A percentile compares a stretch with the other conserved stretches of the same genome.
Conservation (phyloP, 2,113 vertebrate species). For the Cairina moschata region DNA sequence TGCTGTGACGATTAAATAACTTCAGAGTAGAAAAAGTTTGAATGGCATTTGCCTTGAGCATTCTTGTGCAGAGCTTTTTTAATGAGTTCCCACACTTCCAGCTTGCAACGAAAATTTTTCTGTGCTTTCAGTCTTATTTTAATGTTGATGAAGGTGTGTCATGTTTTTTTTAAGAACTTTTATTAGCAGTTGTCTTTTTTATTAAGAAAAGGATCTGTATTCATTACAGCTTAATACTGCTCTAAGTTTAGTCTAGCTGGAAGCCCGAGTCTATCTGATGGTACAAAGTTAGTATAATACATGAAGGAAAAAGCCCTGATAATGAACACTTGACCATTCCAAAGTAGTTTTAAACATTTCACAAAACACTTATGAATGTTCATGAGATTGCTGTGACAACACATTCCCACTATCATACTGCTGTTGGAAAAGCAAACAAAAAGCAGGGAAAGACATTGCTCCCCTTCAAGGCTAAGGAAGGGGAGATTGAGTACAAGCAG, state of each 20-base stretch:
- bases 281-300: neutral
- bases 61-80: conserved; percentile 43
- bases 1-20: conserved; percentile 54
- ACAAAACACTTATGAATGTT: neutral
- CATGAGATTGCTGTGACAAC: neutral
- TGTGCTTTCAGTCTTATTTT: neutral
- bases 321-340: neutral
- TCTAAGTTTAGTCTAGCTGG: neutral
- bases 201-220: neutral
- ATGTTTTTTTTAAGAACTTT: neutral
- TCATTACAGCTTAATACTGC: neutral
- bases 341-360: neutral
- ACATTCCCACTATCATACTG: neutral
- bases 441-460: neutral
- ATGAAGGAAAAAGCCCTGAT: neutral
- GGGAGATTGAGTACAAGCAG: neutral
- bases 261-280: neutral
- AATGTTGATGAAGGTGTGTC: neutral
- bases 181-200: neutral
- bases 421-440: neutral
- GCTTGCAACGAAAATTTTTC: neutral
- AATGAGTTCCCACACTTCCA: conserved; percentile 46
- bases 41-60: conserved; percentile 61
- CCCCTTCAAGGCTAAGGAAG: neutral
- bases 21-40: conserved; percentile 48